Base-by-base conservation (phyloP, 1,140 invertebrate genomes). In the Neodiprion fabricii region DNA sequence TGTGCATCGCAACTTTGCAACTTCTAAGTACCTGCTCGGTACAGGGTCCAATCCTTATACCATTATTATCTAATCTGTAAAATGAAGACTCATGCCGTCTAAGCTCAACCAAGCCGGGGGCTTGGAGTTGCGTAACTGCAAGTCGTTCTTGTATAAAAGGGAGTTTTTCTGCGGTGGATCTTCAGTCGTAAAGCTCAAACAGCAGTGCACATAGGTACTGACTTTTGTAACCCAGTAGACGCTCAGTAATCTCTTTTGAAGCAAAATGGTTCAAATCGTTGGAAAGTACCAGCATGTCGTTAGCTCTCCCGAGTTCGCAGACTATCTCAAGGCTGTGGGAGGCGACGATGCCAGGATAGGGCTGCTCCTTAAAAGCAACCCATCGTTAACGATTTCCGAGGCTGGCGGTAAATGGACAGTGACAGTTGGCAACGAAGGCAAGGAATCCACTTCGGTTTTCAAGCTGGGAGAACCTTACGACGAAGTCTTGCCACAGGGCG, bases 261-360 rank as follows among this genome's bases (percentile, higher is more conserved):
- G 3, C 11, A 11, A 79, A 78, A 87, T 87, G 85, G 82, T 81
- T 74, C 82, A 85, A 73, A 78, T 86, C 48, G 79, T 75, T 23
- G 87, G 87, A 72, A 86, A 85, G n/a, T 89, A 86, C 77, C 83
- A 87, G 68, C 82, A 82, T 71, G 82, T 83, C 14, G 81, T 77
- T 1, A 83, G 81, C 75, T 61, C 53, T 17, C 85, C 88, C 72
- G 84, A 85, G 73, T 81, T 87, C 74, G 85, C 87, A 65, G 84
- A 86, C 49, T 89, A 85, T 74, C 73, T 86, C 74, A 86, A 81
- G 70, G 77, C 77, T 4, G 71, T 86, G 14, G 85, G 85, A 9
- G 75, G 78, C 10, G 72, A 65, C 70, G 85, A 75, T 8, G 11
- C 74, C 67, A 77, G 72, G 73, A 81, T 50, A 78, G 80, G 74